These are phyloP conservation scores for Halictus ligatus DNA, from an alignment of 2,888 invertebrate species.

Conservation along the genomic window DNA sequence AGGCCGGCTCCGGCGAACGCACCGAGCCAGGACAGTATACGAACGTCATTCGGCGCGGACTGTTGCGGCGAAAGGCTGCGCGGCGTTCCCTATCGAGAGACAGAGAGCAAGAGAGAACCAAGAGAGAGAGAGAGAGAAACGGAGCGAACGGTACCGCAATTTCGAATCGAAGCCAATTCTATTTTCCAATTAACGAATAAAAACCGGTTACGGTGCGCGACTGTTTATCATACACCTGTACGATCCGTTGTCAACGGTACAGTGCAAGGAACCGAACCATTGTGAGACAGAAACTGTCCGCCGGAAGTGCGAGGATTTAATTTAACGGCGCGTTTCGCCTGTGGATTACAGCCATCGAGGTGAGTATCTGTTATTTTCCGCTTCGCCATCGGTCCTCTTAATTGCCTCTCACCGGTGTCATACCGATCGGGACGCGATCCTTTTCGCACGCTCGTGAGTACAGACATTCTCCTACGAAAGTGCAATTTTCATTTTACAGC, in stretches of 20 bases:
- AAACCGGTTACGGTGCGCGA: conserved; percentile 23
- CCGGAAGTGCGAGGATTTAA: conserved; percentile 41
- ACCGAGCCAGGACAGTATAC: conserved; percentile 70
- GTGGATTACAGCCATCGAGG: conserved; percentile 58
- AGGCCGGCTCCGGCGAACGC: conserved; percentile 68
- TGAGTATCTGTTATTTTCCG: conserved; percentile 29
- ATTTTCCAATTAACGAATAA: neutral
- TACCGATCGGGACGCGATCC: neutral
- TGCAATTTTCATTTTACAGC: neutral
- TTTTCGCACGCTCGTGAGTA: neutral
- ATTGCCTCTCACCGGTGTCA: neutral
- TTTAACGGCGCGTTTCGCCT: conserved; percentile 42
- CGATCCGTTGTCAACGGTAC: neutral
- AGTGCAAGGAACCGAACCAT: conserved; percentile 22
- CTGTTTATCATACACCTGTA: neutral
- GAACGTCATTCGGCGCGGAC: conserved; percentile 72
- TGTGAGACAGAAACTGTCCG: conserved; percentile 17
- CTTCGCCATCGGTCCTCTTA: neutral
- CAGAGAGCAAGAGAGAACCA: neutral
- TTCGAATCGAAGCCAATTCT: conserved; percentile 29
- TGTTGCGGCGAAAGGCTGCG: conserved; percentile 63
- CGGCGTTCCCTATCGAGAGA: neutral
- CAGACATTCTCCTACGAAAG: neutral
- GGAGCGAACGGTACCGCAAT: conserved; percentile 28
- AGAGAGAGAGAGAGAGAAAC: neutral